These are phyloP conservation scores for Cordilura impudica DNA, from an alignment of 2,888 invertebrate genomes.

Conservation along the genomic window DNA sequence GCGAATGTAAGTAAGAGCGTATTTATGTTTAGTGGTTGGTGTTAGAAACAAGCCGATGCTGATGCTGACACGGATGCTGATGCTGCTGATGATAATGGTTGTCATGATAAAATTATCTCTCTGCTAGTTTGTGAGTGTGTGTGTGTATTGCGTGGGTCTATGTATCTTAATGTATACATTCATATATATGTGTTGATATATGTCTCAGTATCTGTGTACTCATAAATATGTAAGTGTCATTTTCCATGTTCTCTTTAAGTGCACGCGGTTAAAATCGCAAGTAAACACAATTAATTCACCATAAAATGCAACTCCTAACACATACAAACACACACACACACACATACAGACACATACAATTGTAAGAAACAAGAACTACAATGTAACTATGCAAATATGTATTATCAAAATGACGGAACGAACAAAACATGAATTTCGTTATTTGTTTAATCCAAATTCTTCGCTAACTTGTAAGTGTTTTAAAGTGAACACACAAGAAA, in stretches of 20 bases:
- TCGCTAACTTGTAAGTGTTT: background rate
- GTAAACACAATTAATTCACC: slow-evolving; percentile 52
- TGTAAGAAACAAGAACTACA: too few relatives aligned
- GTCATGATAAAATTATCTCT: slow-evolving; percentile 34
- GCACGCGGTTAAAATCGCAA: slow-evolving; percentile 49
- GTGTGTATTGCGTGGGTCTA: too few relatives aligned
- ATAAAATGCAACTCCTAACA: background rate
- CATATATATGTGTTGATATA: background rate
- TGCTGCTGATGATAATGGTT: slow-evolving; percentile 51
- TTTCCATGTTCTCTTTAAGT: slow-evolving; percentile 20
- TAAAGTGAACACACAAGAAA: too few relatives aligned
- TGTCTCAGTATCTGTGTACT: background rate
- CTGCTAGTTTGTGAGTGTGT: too few relatives aligned
- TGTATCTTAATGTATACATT: too few relatives aligned
- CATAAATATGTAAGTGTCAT: slow-evolving; percentile 17
- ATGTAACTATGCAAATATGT: too few relatives aligned
- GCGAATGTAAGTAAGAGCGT: slow-evolving; percentile 9
- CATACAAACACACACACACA: background rate
- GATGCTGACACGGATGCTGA: slow-evolving; percentile 32
- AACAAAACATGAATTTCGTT: too few relatives aligned
- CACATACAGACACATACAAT: background rate
- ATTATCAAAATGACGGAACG: too few relatives aligned
- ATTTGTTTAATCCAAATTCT: background rate
- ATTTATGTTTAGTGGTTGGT: slow-evolving; percentile 18
- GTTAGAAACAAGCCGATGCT: slow-evolving; percentile 27